Evolutionary conservation across 2,797 vertebrate genomes (phyloP).

Genomic region (Phylloscopus collybita): DNA sequence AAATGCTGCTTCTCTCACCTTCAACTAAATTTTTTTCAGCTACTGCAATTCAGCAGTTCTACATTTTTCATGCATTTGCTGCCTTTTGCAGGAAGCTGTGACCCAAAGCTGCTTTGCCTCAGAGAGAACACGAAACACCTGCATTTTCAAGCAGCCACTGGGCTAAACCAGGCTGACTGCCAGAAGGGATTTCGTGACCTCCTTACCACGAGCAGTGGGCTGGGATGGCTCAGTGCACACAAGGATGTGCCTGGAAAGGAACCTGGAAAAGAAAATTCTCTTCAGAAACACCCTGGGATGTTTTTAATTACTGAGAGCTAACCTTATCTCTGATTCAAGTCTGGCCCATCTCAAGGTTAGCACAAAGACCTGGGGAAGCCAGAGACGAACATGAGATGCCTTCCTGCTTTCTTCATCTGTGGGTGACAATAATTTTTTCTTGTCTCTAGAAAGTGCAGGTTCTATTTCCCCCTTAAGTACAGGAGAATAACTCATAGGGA

Average conservation of each 20-base stretch:
- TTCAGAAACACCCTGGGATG: neutral
- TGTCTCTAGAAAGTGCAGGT: neutral
- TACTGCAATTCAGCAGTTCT: neutral
- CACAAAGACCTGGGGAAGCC: neutral
- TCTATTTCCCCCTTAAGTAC: neutral
- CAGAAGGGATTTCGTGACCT: neutral
- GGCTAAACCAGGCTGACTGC: neutral
- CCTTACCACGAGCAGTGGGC: neutral
- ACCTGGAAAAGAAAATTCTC: neutral
- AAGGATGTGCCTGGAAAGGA: neutral
- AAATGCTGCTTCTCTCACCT: neutral
- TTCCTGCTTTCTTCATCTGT: neutral
- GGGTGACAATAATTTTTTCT: neutral
- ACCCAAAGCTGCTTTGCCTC: neutral
- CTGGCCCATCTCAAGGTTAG: neutral
- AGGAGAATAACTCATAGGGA: neutral
- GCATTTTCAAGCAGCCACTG: neutral
- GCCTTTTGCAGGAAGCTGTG: neutral
- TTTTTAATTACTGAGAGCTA: neutral
- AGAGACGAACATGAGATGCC: neutral
- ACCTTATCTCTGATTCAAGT: neutral
- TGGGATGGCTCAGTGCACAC: neutral
- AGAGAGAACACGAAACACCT: fast-evolving
- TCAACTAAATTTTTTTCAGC: neutral
- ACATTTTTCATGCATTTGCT: neutral